A percentile compares a stretch with the other conserved stretches of the same genome.
Evolutionary conservation across 1,140 invertebrate species (phyloP).

Genomic region (Euwallacea fornicatus): DNA sequence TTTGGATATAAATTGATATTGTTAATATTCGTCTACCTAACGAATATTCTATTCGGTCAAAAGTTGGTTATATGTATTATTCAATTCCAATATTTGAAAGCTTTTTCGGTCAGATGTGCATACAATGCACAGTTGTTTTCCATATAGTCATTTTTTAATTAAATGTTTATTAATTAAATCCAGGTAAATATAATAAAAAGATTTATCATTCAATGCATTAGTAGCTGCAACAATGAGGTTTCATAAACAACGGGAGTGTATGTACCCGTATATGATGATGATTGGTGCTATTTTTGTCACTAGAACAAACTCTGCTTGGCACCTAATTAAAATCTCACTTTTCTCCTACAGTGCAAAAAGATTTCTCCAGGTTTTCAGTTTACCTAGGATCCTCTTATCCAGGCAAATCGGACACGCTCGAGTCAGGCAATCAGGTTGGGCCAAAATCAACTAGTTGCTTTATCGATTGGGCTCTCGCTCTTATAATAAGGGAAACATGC

Average conservation of each 20-base stretch:
- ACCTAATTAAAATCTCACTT: constrained; percentile 24
- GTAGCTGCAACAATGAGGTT: too few species aligned
- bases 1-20: too few species aligned
- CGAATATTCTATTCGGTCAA: too few species aligned
- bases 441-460: constrained; percentile 24
- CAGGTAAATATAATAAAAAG: constrained; percentile 4
- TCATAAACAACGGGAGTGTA: too few species aligned
- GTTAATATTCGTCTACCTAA: too few species aligned
- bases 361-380: constrained; percentile 27
- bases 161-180: constrained; percentile 2
- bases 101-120: neutral
- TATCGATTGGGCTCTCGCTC: constrained; percentile 18
- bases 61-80: too few species aligned
- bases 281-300: too few species aligned
- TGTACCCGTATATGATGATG: too few species aligned
- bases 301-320: neutral
- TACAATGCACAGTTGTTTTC: neutral
- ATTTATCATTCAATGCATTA: too few species aligned
- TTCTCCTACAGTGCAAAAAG: constrained; percentile 1
- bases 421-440: constrained; percentile 16
- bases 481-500: constrained; percentile 21
- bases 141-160: constrained; percentile 5
- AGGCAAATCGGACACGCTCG: constrained; percentile 19
- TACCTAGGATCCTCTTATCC: constrained; percentile 24
- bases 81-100: constrained; percentile 5